Evolutionary conservation across 2,888 invertebrate species (phyloP).

Genomic region (Linnaemya tessellans): DNA sequence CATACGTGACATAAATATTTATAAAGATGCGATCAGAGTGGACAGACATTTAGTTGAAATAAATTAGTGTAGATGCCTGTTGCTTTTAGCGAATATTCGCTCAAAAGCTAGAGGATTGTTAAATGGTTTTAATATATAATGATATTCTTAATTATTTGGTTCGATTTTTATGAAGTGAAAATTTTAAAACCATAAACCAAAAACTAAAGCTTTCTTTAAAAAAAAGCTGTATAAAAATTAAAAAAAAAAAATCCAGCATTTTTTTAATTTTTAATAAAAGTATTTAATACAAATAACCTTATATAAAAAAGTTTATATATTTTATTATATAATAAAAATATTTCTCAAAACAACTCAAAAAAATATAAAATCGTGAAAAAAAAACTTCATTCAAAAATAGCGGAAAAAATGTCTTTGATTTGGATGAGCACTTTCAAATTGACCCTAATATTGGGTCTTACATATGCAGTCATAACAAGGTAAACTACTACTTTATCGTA

Average conservation of each 20-base stretch:
- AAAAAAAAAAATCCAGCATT: no score
- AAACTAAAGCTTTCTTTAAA: background rate
- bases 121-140: background rate
- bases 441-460: conserved; percentile 86
- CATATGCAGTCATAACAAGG: conserved; percentile 86
- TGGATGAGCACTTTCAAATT: conserved; percentile 87
- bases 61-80: background rate
- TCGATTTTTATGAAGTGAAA: no score
- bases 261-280: no score
- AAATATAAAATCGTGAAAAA: background rate
- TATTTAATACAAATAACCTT: no score
- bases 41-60: background rate
- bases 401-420: conserved; percentile 84
- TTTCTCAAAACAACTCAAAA: no score
- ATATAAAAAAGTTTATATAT: no score
- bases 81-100: background rate
- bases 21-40: background rate
- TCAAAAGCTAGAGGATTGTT: no score
- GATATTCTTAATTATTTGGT: background rate
- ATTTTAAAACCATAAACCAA: background rate
- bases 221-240: no score
- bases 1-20: background rate
- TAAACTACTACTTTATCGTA: conserved; percentile 80
- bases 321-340: no score
- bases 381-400: background rate